Base-by-base conservation (phyloP, 2,888 invertebrate species). In the Eupithecia tripunctaria region DNA sequence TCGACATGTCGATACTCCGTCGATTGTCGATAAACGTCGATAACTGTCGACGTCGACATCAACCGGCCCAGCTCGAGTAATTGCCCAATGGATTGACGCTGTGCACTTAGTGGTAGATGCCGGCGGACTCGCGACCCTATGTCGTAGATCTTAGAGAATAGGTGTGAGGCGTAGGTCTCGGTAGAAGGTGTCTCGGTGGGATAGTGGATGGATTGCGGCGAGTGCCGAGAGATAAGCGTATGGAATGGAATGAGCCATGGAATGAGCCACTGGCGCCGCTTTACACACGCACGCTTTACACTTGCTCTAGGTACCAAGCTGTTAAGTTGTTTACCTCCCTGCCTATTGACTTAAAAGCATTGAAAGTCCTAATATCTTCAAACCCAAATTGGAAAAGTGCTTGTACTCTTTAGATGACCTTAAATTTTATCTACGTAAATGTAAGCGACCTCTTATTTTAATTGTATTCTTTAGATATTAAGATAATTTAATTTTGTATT, bases 81-180 rank as follows among this genome's bases (percentile, higher is more conserved):
- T 75, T 70, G 75, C 75, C 70, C 67, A 74, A 77, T 73, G 72
- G 75, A 75, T 72, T 60, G 73, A 66, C 65, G 70, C 51, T 41
- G 51, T 41, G 29, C 56, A 56, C 56, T 56, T 56, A 25, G 56
- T 12, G 10, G 47, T 25, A 25, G 14, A 5, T 25, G 56, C 56
- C 56, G 25, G 25, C 21, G 56, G 56, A 56, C 3, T 25, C 56
- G 12, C 12, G 5, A 25, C 56, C 14, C 14, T 56, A 56, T 56
- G 56, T 14, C 25, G 14, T 5, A 56, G 21, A 14, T 56, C 25
- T 56, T 56, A 56, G 56, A 56, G 25, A 4, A 25, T 14, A 56
- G 47, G 51, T 47, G 10, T 25, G 5, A 56, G 25, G 25, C 14
- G 14, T 51, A 25, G 25, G 56, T 12, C 56, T 25, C 25, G 6